Conservation (phyloP, 2,888 invertebrate genomes). For the Papilio elwesi region DNA sequence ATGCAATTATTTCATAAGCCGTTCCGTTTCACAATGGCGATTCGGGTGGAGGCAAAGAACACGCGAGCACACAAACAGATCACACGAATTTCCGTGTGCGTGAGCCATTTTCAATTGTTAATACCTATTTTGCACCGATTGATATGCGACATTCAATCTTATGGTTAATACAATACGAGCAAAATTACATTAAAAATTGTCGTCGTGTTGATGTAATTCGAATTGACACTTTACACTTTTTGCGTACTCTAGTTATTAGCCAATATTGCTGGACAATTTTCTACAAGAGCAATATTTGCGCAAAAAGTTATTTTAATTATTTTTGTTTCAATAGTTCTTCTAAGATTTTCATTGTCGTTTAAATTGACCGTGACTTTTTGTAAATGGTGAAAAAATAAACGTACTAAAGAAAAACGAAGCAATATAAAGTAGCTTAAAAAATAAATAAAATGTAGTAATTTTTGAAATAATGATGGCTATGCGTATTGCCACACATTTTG, state of each 20-base stretch:
- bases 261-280: slow-evolving; percentile 19
- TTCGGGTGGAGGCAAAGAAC: slow-evolving; percentile 44
- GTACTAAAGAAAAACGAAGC: neutral
- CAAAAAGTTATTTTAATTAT: slow-evolving; percentile 33
- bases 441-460: no score
- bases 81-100: slow-evolving; percentile 65
- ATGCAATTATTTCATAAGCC: slow-evolving; percentile 50
- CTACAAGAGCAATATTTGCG: slow-evolving; percentile 21
- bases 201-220: slow-evolving; percentile 14
- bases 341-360: slow-evolving; percentile 27
- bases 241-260: slow-evolving; percentile 24
- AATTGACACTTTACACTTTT: slow-evolving; percentile 32
- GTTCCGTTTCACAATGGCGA: slow-evolving; percentile 56
- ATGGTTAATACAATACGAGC: neutral
- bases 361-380: slow-evolving; percentile 25
- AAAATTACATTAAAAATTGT: neutral
- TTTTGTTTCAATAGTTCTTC: slow-evolving; percentile 14
- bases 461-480: no score
- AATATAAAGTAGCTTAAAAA: no score
- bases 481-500: no score
- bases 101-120: slow-evolving; percentile 32
- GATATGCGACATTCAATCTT: slow-evolving; percentile 9
- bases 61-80: slow-evolving; percentile 50
- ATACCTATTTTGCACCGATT: slow-evolving; percentile 14
- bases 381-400: neutral